phyloP scores from a whole-genome alignment of 1,140 invertebrate species.

The Geopemphigus sp. region DNA sequence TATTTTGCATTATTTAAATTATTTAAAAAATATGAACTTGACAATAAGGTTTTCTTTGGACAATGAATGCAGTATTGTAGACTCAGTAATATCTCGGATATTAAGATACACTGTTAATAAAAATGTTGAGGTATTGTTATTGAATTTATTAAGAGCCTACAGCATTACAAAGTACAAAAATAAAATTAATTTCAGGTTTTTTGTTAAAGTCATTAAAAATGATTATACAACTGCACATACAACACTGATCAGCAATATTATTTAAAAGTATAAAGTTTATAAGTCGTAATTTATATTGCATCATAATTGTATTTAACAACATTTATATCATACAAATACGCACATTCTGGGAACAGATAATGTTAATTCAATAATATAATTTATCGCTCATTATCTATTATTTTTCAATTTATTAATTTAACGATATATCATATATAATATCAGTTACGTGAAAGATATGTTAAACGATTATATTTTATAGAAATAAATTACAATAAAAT shows the following conservation, averaged over 20 bases:
- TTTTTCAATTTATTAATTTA: background rate
- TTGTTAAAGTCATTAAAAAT: background rate
- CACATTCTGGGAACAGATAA: background rate
- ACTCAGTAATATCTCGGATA: too few species aligned
- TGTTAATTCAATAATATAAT: background rate
- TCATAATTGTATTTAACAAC: background rate
- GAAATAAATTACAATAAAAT: too few species aligned
- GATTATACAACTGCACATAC: background rate
- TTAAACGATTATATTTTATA: too few species aligned
- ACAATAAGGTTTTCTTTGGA: too few species aligned
- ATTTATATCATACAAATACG: background rate
- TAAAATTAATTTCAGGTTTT: background rate
- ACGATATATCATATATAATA: too few species aligned
- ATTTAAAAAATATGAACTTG: too few species aligned
- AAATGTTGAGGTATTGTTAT: background rate
- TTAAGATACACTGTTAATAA: too few species aligned
- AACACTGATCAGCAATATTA: background rate
- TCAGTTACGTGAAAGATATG: too few species aligned
- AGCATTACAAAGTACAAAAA: background rate
- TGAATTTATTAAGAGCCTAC: background rate
- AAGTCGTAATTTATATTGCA: background rate
- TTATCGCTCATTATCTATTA: background rate
- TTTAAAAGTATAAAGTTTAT: constrained; percentile 17
- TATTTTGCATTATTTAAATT: too few species aligned
- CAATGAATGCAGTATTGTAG: too few species aligned